Conservation (phyloP, 2,888 invertebrate genomes). For the Stenoptilia bipunctidactyla region DNA sequence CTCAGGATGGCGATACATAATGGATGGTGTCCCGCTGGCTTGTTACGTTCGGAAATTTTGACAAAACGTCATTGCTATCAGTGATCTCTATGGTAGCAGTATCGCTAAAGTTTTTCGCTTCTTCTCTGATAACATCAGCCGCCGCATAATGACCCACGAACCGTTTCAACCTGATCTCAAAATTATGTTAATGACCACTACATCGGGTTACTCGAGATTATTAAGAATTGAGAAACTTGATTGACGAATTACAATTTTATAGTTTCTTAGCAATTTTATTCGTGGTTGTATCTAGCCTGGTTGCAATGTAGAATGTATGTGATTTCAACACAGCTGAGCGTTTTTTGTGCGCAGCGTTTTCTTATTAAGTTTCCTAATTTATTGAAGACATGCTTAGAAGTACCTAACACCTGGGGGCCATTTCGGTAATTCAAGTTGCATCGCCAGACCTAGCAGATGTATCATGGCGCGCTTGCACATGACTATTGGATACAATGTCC, state of each 20-base stretch:
- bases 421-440: conserved; percentile 29
- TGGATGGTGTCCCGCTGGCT: conserved; percentile 61
- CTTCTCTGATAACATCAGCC: conserved; percentile 7
- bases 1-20: conserved; percentile 55
- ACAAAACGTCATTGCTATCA: conserved; percentile 38
- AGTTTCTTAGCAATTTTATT: no score
- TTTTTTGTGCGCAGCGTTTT: conserved; percentile 14
- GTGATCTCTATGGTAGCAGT: conserved; percentile 16
- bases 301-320: no score
- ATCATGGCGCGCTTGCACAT: background rate
- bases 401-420: conserved; percentile 36
- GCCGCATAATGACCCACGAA: conserved; percentile 19
- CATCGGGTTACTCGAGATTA: no score
- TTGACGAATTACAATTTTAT: no score
- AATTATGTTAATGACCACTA: conserved; percentile 7
- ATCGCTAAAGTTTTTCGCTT: background rate
- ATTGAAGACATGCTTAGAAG: conserved; percentile 22
- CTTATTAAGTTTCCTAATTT: conserved; percentile 22
- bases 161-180: background rate
- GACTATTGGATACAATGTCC: background rate
- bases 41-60: conserved; percentile 55
- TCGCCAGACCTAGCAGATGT: conserved; percentile 24
- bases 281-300: no score
- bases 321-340: no score
- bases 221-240: no score